Percentiles rank a stretch among this genome's conserved stretches.
These are phyloP conservation scores for Hyposoter dolosus DNA, from an alignment of 2,888 invertebrate species.

Conservation along the genomic window DNA sequence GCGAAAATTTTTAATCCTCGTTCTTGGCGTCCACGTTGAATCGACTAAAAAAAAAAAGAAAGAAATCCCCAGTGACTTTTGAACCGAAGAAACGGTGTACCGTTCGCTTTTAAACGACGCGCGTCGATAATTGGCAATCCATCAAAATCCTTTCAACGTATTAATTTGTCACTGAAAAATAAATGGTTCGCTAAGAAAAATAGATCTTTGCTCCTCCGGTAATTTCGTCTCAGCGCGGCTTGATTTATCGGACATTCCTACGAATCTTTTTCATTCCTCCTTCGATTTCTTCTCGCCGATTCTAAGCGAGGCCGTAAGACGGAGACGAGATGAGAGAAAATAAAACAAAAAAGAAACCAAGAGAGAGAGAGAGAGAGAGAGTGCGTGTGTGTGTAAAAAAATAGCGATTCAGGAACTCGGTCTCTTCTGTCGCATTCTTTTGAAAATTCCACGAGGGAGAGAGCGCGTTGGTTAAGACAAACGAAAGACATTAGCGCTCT, in stretches of 20 bases:
- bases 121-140: constrained; percentile 11
- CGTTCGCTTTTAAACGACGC: not conserved
- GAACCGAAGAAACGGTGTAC: not conserved
- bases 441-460: constrained; percentile 65
- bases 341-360: not conserved
- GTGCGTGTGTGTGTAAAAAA: constrained; percentile 18
- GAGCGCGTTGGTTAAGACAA: constrained; percentile 65
- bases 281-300: constrained; percentile 15
- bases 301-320: not conserved
- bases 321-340: constrained; percentile 7
- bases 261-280: constrained; percentile 28
- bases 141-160: not conserved
- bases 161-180: constrained; percentile 61
- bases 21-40: not conserved
- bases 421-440: constrained; percentile 68
- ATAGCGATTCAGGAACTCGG: constrained; percentile 66
- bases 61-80: not conserved
- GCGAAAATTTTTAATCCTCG: not conserved
- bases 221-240: constrained; percentile 22
- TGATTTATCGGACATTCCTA: constrained; percentile 60
- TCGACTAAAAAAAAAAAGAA: not conserved
- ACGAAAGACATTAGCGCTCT: constrained; percentile 73
- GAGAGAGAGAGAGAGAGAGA: not conserved
- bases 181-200: constrained; percentile 23
- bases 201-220: constrained; percentile 23